Percentiles rank a stretch among this genome's conserved stretches.
These are phyloP conservation scores for Antheraea assamensis DNA, from an alignment of 2,888 invertebrate genomes.

Conservation along the genomic window DNA sequence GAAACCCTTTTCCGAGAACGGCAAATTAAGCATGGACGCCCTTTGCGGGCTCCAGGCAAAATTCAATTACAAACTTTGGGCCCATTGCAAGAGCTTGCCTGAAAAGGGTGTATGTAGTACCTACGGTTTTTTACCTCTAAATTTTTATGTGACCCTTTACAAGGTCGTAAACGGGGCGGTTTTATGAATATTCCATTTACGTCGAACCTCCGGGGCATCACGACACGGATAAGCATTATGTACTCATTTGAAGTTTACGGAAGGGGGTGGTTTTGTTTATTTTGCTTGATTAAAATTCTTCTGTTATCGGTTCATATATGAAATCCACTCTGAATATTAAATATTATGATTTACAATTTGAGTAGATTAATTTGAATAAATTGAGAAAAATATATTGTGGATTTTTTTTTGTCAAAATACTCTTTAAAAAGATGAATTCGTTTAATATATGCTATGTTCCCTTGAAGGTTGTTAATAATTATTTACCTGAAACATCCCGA, in stretches of 20 bases:
- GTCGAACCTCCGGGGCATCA: conserved; percentile 53
- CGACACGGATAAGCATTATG: conserved; percentile 38
- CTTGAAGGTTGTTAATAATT: background rate
- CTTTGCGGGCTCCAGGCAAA: conserved; percentile 81
- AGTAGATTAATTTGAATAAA: background rate
- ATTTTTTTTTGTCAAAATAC: too few relatives aligned
- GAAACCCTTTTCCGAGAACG: conserved; percentile 73
- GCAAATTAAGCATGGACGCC: conserved; percentile 78
- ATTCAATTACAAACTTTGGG: conserved; percentile 80
- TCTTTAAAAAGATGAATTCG: background rate
- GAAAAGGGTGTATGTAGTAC: conserved; percentile 55
- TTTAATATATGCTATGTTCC: background rate
- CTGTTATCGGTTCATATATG: background rate
- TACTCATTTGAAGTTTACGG: conserved; percentile 53
- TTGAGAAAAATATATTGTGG: too few relatives aligned
- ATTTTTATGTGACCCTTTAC: conserved; percentile 79
- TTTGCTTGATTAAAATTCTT: conserved; percentile 43
- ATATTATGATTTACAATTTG: background rate
- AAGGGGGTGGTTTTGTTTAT: conserved; percentile 39
- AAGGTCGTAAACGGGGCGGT: conserved; percentile 77
- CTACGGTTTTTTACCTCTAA: conserved; percentile 70
- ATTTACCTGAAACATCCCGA: background rate
- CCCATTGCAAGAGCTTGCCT: conserved; percentile 76
- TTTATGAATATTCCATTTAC: conserved; percentile 80
- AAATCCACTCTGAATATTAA: background rate